Evolutionary conservation across 2,888 invertebrate species (phyloP), one percentile per base, ranked within the genome.

Genomic region (Yponomeuta evonymella): DNA sequence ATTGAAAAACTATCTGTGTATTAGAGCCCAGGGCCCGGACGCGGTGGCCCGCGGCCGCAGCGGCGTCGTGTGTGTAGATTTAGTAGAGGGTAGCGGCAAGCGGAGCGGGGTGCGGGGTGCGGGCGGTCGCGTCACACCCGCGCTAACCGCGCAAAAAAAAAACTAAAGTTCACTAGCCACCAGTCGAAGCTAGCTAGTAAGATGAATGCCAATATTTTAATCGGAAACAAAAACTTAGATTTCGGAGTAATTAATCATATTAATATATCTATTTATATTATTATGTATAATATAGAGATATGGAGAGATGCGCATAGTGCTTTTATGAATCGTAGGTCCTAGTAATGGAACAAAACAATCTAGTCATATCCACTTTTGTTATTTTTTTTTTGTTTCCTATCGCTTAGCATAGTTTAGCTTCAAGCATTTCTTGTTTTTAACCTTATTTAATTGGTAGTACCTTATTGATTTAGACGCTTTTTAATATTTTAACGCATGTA

Each of bases 381-480:
- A 83, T 83, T 87, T 87, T 85, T 88, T 86, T 85, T 88, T 86
- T 43, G 43, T 43, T 87, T 81, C 86, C 88, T 88, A 86, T 88
- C 85, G 91, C 91, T 90, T 92, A 91, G 91, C 89, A 92, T 91
- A 92, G 90, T 90, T 89, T 92, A 91, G 92, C 92, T 92, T 90
- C 91, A 92, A 92, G 92, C 92, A 90, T 88, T 75, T 48, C 48
- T 48, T 64, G 36, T 64, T 70, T 65, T 70, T 58, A 48, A 65
- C 15, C 70, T 67, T 70, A 51, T 67, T 58, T 58, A 67, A 30
- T 51, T 68, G 29, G 30, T 51, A 51, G 11, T 48, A 15, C 10
- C 48, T 30, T 29, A 15, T 33, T 69, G 23, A 30, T 69, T 69
- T 62, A 69, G 30, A n/a, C 62, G 69, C 62, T 69, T 69, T 68